Evolutionary conservation across 2,113 vertebrate genomes (phyloP).

Genomic region (Ramphastos sulfuratus): DNA sequence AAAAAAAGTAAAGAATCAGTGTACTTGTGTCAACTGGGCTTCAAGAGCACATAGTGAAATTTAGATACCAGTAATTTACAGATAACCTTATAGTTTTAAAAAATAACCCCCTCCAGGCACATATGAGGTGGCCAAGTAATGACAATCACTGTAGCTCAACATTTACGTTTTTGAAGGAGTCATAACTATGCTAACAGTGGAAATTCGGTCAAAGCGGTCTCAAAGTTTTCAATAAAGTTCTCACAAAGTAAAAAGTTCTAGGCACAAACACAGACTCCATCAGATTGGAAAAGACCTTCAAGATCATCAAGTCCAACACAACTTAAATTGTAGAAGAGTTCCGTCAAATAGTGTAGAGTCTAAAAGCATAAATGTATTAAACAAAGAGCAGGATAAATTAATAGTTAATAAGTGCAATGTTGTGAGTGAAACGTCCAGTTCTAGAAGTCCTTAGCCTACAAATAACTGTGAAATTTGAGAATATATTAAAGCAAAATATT

Average conservation of each 20-base stretch:
- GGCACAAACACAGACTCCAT: too few species aligned
- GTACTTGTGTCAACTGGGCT: too few species aligned
- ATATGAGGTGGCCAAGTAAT: too few species aligned
- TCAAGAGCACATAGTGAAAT: too few species aligned
- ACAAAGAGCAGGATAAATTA: background rate
- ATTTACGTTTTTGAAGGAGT: background rate
- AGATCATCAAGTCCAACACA: too few species aligned
- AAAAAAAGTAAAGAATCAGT: too few species aligned
- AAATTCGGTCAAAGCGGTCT: background rate
- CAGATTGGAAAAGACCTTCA: background rate
- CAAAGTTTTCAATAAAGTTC: background rate
- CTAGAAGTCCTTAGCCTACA: background rate
- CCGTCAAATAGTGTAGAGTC: accelerated
- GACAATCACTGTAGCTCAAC: too few species aligned
- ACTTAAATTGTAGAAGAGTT: background rate
- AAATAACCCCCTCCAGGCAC: too few species aligned
- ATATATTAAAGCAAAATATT: too few species aligned
- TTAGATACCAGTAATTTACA: too few species aligned
- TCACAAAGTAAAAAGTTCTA: background rate
- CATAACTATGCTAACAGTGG: background rate
- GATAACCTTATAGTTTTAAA: too few species aligned
- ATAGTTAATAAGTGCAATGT: background rate
- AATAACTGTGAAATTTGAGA: background rate
- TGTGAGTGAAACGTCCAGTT: background rate
- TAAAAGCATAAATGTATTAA: background rate